These are phyloP conservation scores for Pristis pectinata DNA, from an alignment of 2,797 vertebrate genomes.

Conservation along the genomic window DNA sequence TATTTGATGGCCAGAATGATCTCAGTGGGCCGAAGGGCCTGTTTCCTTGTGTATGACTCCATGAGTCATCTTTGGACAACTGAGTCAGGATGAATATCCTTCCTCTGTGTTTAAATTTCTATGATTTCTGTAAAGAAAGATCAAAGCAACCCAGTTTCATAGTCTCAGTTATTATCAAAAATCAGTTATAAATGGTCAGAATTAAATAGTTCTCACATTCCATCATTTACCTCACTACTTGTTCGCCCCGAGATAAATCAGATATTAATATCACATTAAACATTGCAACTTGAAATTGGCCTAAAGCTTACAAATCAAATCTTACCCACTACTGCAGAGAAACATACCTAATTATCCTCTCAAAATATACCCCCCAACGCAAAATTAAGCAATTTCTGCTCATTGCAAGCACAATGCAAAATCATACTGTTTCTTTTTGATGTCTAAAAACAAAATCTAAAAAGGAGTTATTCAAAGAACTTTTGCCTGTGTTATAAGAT, in stretches of 20 bases:
- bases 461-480: not conserved
- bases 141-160: no score
- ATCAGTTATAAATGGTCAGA: not conserved
- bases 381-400: not conserved
- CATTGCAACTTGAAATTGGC: not conserved
- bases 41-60: no score
- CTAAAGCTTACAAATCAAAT: not conserved
- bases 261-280: not conserved
- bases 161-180: no score
- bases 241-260: not conserved
- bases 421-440: not conserved
- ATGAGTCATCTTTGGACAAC: no score
- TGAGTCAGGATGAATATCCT: no score
- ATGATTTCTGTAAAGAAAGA: no score
- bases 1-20: no score
- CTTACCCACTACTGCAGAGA: not conserved
- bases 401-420: not conserved
- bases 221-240: not conserved
- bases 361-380: not conserved
- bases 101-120: no score
- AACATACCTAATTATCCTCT: not conserved
- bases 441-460: not conserved
- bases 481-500: not conserved
- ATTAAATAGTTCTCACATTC: not conserved
- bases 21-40: no score